Evolutionary conservation across 2,797 vertebrate species (phyloP), one percentile per base, ranked within the genome.

Genomic region (Poliocrania exsul): DNA sequence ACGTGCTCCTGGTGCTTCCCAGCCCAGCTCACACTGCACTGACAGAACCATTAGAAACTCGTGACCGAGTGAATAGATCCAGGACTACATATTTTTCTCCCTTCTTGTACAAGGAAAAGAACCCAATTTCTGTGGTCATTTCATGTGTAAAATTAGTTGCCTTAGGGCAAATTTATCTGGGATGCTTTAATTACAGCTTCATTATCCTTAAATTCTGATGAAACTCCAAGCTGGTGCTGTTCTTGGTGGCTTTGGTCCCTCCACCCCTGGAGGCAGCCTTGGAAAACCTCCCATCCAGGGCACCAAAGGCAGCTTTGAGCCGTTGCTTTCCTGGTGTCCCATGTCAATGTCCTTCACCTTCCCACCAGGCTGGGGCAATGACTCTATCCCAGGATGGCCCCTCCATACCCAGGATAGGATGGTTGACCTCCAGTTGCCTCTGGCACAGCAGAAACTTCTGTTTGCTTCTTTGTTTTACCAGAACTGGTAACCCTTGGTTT

Each of bases 281-380:
- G 74, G 75, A 72, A 87, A 69, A 79, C 11, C 33, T 84, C 10
- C 38, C 0, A 2, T 7, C 17, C 5, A 14, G 51, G 16, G 33
- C 66, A 78, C 23, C 1, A 1, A 83, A 54, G 10, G 38, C 86
- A 88, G 10, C 46, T 85, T 61, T 67, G 50, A 81, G 40, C 16
- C 0, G 0, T 75, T 3, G 1, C n/a, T 78, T 58, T 47, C 17
- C 72, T 4, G 4, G 16, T 31, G n/a, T 26, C 25, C 6, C 6
- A 18, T 1, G 3, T 37, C 4, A 5, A 1, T 17, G 16, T 38
- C 69, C 69, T 57, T 70, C 71, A 88, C n/a, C 53, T 83, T 85
- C 9, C 65, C 38, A 28, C 33, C 7, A 3, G 28, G 28, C 70
- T 81, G 66, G 31, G 57, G 20, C 33, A 58, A 40, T n/a, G 33